Evolutionary conservation across 2,797 vertebrate genomes (phyloP).

Genomic region (Cirrhinus mrigala): DNA sequence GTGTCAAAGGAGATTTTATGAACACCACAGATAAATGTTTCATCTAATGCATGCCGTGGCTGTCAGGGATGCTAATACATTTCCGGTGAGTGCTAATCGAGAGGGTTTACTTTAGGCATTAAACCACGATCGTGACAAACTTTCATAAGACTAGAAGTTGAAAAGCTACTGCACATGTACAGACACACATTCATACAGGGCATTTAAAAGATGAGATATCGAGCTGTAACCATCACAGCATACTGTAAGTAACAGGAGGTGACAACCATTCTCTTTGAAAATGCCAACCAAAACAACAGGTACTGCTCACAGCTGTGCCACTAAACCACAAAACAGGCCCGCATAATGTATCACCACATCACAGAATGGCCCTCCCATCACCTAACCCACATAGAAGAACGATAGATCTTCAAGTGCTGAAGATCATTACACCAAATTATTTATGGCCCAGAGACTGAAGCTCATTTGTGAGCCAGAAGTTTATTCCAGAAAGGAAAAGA

Average conservation of each 20-base stretch:
- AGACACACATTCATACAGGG: conserved; percentile 4
- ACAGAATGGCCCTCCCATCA: conserved; percentile 5
- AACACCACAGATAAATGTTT: conserved; percentile 18
- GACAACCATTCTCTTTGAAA: not conserved
- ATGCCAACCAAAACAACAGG: conserved; percentile 30
- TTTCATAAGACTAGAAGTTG: not conserved
- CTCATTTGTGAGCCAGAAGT: conserved; percentile 34
- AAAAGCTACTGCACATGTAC: conserved; percentile 35
- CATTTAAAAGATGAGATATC: not conserved
- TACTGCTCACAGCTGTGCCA: conserved; percentile 30
- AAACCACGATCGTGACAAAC: not conserved
- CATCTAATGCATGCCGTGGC: not conserved
- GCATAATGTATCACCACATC: not conserved
- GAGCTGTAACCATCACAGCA: conserved; percentile 5
- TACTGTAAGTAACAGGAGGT: not conserved
- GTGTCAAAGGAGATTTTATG: conserved; percentile 5
- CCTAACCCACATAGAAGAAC: conserved; percentile 33
- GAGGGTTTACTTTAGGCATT: not conserved
- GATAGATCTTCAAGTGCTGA: conserved; percentile 32
- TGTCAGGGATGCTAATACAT: not conserved
- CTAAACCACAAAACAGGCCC: conserved; percentile 24
- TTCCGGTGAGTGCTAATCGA: not conserved
- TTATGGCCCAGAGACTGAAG: conserved; percentile 36
- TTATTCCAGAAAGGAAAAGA: conserved; percentile 51
- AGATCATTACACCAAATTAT: conserved; percentile 47